Conservation (phyloP, 2,113 vertebrate genomes). For the Ochotona princeps region DNA sequence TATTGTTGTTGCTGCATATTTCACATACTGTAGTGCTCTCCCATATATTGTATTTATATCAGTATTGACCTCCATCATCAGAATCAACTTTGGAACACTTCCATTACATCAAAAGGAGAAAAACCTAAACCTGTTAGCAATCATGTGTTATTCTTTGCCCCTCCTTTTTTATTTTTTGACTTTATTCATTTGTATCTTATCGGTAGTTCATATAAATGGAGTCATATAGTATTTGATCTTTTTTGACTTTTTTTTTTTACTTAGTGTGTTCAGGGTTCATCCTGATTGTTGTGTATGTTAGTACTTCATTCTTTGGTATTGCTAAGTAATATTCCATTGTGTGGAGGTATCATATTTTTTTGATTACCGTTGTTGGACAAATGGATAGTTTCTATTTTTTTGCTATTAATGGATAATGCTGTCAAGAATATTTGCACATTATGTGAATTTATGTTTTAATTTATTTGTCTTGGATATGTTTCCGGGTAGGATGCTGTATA, state of each 20-base stretch:
- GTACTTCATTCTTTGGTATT: slow-evolving; percentile 21
- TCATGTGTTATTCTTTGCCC: background rate
- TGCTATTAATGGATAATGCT: background rate
- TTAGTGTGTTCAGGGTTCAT: background rate
- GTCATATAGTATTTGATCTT: background rate
- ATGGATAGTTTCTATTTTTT: background rate
- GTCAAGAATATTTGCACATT: background rate
- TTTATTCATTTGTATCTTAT: background rate
- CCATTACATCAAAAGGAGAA: background rate
- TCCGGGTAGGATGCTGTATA: background rate
- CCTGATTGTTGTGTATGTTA: background rate
- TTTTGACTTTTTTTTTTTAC: slow-evolving; percentile 3
- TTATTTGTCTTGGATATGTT: background rate
- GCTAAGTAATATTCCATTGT: background rate
- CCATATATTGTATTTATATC: background rate
- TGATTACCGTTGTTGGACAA: background rate
- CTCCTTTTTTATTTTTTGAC: background rate
- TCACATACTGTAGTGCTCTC: background rate
- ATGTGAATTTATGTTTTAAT: background rate
- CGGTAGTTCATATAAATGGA: background rate
- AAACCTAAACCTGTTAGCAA: background rate
- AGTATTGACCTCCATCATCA: background rate
- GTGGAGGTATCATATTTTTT: background rate
- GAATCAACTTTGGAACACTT: background rate
- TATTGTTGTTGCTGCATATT: background rate